These are phyloP conservation scores for Eupleurogrammus muticus DNA, from an alignment of 2,797 vertebrate species.

Conservation along the genomic window DNA sequence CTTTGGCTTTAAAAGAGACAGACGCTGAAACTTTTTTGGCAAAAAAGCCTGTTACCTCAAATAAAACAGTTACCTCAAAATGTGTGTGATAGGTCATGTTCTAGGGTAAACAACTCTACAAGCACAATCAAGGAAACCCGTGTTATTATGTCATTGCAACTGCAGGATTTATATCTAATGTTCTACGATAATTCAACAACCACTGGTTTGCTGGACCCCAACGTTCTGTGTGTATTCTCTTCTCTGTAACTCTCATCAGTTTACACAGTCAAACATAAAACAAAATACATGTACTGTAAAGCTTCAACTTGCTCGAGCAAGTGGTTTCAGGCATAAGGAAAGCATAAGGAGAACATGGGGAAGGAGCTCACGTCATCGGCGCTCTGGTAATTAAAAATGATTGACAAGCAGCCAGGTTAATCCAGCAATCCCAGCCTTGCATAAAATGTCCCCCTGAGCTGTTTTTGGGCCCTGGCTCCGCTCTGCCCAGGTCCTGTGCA, in stretches of 20 bases:
- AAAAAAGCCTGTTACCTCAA: too few species aligned
- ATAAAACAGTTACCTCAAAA: too few species aligned
- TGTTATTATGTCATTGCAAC: too few species aligned
- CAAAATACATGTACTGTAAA: background rate
- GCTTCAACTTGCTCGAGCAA: background rate
- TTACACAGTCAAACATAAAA: slow-evolving; percentile 10
- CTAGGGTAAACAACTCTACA: too few species aligned
- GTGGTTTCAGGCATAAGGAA: background rate
- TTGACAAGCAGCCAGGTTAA: slow-evolving; percentile 67
- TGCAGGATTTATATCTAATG: too few species aligned
- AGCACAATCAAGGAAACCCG: too few species aligned
- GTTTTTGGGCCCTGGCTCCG: slow-evolving; percentile 51
- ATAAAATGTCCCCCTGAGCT: slow-evolving; percentile 65
- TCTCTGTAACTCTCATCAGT: background rate
- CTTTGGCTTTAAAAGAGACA: too few species aligned
- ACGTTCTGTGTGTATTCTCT: background rate
- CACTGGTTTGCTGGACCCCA: too few species aligned
- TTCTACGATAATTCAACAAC: too few species aligned
- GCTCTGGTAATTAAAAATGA: slow-evolving; percentile 65
- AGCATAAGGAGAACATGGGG: slow-evolving; percentile 10
- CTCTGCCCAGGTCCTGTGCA: slow-evolving; percentile 51
- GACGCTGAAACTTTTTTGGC: too few species aligned
- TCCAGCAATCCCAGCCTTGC: slow-evolving; percentile 64
- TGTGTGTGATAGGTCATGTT: too few species aligned
- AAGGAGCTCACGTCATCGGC: slow-evolving; percentile 39